phyloP scores from a whole-genome alignment of 2,113 vertebrate genomes.

The Megaceryle maxima region DNA sequence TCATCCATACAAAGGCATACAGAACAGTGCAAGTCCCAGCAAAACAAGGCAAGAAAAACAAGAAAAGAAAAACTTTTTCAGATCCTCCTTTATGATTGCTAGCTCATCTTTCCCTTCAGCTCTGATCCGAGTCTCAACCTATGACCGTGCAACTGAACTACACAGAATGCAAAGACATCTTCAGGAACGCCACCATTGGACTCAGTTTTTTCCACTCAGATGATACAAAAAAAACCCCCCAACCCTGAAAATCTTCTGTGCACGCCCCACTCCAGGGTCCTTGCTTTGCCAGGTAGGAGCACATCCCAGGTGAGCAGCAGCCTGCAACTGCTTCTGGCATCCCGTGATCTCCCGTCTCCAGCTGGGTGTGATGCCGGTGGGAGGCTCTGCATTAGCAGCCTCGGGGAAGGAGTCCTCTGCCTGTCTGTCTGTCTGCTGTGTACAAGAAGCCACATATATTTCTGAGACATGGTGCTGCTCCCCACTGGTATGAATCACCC shows the following conservation, averaged over 20 bases:
- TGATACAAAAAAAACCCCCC: neutral
- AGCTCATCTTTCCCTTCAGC: neutral
- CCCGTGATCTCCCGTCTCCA: accelerated
- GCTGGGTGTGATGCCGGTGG: neutral
- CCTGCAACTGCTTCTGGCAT: accelerated
- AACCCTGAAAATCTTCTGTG: neutral
- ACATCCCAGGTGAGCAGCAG: neutral
- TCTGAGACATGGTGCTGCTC: neutral
- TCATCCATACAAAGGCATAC: neutral
- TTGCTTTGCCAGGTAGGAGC: neutral
- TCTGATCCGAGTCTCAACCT: neutral
- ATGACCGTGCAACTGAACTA: neutral
- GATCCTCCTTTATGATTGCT: neutral
- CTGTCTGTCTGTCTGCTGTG: neutral
- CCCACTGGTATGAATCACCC: accelerated
- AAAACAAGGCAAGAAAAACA: neutral
- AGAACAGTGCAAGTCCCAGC: neutral
- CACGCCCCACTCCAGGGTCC: neutral
- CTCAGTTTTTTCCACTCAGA: neutral
- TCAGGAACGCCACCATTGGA: neutral
- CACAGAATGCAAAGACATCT: neutral
- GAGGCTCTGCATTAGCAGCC: neutral
- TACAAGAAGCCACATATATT: neutral
- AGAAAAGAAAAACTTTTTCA: neutral
- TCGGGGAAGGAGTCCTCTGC: neutral